phyloP scores from a whole-genome alignment of 2,797 vertebrate genomes.

The Paguma larvata region DNA sequence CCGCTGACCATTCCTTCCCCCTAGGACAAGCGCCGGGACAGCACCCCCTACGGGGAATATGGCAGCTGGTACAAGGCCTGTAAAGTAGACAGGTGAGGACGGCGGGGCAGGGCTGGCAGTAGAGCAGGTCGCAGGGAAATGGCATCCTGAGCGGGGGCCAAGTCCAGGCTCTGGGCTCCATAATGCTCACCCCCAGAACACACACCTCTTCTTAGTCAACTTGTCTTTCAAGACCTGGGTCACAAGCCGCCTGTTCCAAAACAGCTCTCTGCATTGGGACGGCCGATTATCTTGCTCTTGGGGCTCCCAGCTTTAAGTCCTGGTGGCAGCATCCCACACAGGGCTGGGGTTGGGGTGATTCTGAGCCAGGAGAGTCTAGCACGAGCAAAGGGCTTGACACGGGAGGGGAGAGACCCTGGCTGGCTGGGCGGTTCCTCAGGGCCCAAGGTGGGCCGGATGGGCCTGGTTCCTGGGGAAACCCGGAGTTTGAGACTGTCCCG shows the following conservation, averaged over 20 bases:
- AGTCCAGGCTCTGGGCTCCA: neutral
- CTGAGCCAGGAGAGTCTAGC: neutral
- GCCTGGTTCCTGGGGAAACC: neutral
- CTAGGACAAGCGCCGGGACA: conserved; percentile 92
- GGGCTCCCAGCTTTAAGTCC: conserved; percentile 26
- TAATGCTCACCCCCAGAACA: neutral
- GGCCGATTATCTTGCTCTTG: neutral
- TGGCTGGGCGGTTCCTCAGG: neutral
- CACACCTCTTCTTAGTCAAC: neutral
- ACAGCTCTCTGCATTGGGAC: neutral
- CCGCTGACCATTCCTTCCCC: neutral
- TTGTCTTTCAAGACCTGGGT: neutral
- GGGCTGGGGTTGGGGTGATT: neutral
- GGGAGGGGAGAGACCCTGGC: neutral
- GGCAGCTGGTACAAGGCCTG: conserved; percentile 97
- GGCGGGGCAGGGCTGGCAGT: rapidly evolving
- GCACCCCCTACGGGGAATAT: conserved; percentile 91
- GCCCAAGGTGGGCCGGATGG: neutral
- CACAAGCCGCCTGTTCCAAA: neutral
- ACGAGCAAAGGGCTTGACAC: neutral
- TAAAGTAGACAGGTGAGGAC: conserved; percentile 94
- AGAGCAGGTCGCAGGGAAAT: neutral
- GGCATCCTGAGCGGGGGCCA: neutral
- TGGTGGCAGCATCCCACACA: neutral
- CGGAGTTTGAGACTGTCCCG: neutral